A percentile compares a stretch with the other conserved stretches of the same genome.
Conservation (phyloP, 2,113 vertebrate genomes). For the Cercocebus atys region DNA sequence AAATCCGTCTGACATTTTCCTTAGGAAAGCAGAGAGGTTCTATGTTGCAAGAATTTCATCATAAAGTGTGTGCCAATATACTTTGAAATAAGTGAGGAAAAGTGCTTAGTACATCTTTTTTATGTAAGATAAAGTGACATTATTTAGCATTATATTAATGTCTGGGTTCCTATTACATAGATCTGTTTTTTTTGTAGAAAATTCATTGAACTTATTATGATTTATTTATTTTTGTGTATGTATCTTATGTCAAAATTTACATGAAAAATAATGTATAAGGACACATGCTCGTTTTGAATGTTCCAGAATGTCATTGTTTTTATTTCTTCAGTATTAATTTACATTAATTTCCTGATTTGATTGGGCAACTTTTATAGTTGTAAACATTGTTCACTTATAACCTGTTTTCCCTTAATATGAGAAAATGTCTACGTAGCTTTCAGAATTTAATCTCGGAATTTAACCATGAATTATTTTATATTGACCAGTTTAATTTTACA, state of each 20-base stretch:
- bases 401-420: constrained; percentile 12
- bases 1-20: constrained; percentile 50
- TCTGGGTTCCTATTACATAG: not conserved
- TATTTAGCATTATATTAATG: not conserved
- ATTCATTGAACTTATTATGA: not conserved
- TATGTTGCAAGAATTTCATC: not conserved
- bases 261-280: not conserved
- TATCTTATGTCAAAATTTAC: not conserved
- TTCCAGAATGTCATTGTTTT: constrained; percentile 1
- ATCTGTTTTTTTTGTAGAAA: not conserved
- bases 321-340: constrained; percentile 27
- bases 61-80: not conserved
- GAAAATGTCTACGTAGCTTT: constrained; percentile 20
- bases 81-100: not conserved
- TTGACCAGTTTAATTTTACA: constrained; percentile 33
- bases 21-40: not conserved
- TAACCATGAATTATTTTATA: not conserved
- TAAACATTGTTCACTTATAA: not conserved
- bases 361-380: constrained; percentile 13
- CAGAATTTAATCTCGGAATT: constrained; percentile 51
- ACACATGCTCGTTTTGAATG: not conserved
- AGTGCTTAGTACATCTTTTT: not conserved
- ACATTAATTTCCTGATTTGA: not conserved
- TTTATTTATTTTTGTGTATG: not conserved
- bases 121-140: not conserved